A percentile compares a stretch with the other conserved stretches of the same genome.
phyloP scores from a whole-genome alignment of 2,113 vertebrate species.

The Pygathrix nemaeus region DNA sequence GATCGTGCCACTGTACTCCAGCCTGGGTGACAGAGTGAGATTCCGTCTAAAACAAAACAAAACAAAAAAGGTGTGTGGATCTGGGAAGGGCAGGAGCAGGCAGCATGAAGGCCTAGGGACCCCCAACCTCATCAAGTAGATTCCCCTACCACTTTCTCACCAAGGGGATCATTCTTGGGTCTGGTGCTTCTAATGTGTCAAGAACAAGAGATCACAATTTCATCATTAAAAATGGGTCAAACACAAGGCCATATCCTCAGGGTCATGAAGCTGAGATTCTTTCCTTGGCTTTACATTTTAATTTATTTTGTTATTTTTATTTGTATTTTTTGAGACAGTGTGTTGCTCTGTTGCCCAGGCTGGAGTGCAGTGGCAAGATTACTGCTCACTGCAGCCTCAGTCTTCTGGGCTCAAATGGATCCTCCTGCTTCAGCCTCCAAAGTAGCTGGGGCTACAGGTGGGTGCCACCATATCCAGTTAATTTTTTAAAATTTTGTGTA shows the following conservation, averaged over 20 bases:
- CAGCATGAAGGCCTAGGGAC: background rate
- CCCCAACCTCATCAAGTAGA: accelerated
- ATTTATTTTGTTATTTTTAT: background rate
- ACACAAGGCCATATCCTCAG: background rate
- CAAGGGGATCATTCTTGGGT: background rate
- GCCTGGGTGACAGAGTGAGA: no score
- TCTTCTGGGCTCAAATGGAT: no score
- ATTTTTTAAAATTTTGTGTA: no score
- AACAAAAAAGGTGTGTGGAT: accelerated
- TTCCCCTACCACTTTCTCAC: background rate
- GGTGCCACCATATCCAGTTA: no score
- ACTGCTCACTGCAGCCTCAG: no score
- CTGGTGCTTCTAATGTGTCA: background rate
- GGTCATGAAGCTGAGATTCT: background rate
- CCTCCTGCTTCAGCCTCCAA: no score
- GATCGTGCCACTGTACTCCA: no score
- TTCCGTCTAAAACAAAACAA: no score
- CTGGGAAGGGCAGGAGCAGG: background rate
- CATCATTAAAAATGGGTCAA: background rate
- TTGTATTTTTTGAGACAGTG: no score
- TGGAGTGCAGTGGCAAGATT: no score
- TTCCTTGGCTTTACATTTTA: background rate
- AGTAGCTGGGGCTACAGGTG: no score
- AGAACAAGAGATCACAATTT: background rate
- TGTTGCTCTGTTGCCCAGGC: no score